Evolutionary conservation across 1,140 invertebrate genomes (phyloP).

Genomic region (Cherax destructor): DNA sequence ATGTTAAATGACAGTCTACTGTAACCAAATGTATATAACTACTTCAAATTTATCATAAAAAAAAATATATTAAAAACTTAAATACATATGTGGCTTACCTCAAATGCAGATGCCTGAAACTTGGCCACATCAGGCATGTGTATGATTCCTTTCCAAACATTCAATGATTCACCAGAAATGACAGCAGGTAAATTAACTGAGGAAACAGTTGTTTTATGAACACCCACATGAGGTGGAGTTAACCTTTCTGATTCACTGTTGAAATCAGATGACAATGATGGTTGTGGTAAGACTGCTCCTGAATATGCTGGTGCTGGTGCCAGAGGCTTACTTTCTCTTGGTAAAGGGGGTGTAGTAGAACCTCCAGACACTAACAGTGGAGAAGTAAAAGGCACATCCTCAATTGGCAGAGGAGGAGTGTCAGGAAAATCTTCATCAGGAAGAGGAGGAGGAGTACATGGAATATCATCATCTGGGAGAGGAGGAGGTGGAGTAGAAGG

Average conservation of each 20-base stretch:
- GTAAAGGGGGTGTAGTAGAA: conserved; percentile 17
- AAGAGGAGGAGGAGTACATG: conserved; percentile 15
- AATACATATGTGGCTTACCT: conserved; percentile 77
- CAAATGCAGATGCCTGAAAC: conserved; percentile 88
- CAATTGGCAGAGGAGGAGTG: conserved; percentile 36
- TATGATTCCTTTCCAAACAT: conserved; percentile 90
- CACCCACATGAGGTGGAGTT: conserved; percentile 14
- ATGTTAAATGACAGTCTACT: no score
- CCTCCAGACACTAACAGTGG: background rate
- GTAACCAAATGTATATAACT: no score
- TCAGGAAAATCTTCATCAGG: conserved; percentile 41
- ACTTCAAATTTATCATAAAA: no score
- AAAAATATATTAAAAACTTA: no score
- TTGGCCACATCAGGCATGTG: conserved; percentile 94
- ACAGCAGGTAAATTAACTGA: background rate
- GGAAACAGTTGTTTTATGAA: background rate
- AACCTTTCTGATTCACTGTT: conserved; percentile 32
- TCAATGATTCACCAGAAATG: conserved; percentile 70
- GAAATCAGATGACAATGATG: background rate
- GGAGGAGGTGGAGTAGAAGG: conserved; percentile 18
- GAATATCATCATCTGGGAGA: conserved; percentile 39
- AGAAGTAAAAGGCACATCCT: conserved; percentile 17
- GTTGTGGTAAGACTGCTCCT: background rate
- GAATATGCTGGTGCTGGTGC: background rate
- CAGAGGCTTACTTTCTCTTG: background rate